Base-by-base conservation (phyloP, 2,888 invertebrate species). In the Macrophya alboannulata region DNA sequence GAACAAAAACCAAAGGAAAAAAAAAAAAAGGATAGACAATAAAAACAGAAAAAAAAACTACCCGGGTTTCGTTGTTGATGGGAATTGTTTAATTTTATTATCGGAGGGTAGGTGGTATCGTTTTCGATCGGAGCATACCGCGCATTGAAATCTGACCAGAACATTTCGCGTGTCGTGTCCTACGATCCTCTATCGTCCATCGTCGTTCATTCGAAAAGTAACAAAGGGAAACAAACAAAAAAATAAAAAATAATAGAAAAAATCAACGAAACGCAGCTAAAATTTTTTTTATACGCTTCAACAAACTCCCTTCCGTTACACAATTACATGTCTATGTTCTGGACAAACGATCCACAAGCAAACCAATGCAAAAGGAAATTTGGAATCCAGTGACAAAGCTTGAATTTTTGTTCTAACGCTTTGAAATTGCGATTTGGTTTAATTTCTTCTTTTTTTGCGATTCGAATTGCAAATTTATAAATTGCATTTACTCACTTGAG, bases 111-210 rank as follows among this genome's bases (percentile, higher is more conserved):
- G 62, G 51, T n/a, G 62, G 51, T n/a, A 55, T 77, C 77, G 77
- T 77, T 55, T 45, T 25, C 21, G 77, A 55, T 76, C 45, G 25
- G 48, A 76, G 3, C 25, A 43, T n/a, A n/a, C n/a, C 31, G 9
- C 51, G 31, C 55, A 40, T 37, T 45, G 81, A 81, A 62, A 81
- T 81, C 62, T 62, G 62, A 81, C 25, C 81, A 40, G n/a, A 62
- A 31, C 37, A 21, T 77, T 77, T 55, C 31, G 51, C 5, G 77
- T 77, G 1, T 51, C 31, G 6, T 51, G 37, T 48, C 21, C 45
- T 37, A 6, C n/a, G 51, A 77, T 77, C 55, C 51, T 55, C 15
- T 17, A 55, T 21, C 77, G 77, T 51, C 51, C 4, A 51, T 77
- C 77, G 55, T 17, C 3, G 77, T 77, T 31, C 31, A 55, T 21